Evolutionary conservation across 2,113 vertebrate genomes (phyloP), one percentile per base, ranked within the genome.

Genomic region (Cariama cristata): DNA sequence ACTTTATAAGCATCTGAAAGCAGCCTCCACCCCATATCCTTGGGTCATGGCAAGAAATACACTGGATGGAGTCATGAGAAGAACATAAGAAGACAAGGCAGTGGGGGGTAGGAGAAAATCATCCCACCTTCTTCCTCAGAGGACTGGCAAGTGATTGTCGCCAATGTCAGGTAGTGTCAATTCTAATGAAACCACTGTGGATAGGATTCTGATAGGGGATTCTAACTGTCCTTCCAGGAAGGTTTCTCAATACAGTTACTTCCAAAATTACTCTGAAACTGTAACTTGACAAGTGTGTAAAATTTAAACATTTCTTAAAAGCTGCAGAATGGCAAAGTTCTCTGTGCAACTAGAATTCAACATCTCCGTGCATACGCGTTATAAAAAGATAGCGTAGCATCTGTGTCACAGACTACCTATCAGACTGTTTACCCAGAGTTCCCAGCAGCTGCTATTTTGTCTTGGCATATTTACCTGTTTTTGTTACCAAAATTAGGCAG

Each of bases 351-450:
- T 53, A 26, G 27, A 45, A 76, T 55, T 55, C 76, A 24, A 67
- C 42, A 71, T 9, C 18, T 67, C n/a, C 63, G 23, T 0, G 0
- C 18, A 22, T 19, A 3, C 14, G 20, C 38, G 33, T 32, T 49
- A 50, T 33, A 50, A 88, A 74, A 75, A 38, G 5, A n/a, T 11
- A 47, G 26, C 0, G 0, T 2, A 44, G 38, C 66, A 74, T 9
- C 24, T 19, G 2, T 22, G 26, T 53, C 45, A 49, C 27, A 26
- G 35, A 28, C 18, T 71, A 45, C 28, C 33, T 95, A 38, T 4
- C 3, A 55, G 56, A 28, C 5, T 3, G 1, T 18, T 71, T 44
- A 79, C 17, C 40, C 38, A 71, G 21, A 85, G 60, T 7, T 85
- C 50, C 30, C 13, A 69, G 49, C 60, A 71, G 47, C n/a, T 86